These are phyloP conservation scores for Brachionus rubens DNA, from an alignment of 1,140 invertebrate genomes.

Conservation along the genomic window DNA sequence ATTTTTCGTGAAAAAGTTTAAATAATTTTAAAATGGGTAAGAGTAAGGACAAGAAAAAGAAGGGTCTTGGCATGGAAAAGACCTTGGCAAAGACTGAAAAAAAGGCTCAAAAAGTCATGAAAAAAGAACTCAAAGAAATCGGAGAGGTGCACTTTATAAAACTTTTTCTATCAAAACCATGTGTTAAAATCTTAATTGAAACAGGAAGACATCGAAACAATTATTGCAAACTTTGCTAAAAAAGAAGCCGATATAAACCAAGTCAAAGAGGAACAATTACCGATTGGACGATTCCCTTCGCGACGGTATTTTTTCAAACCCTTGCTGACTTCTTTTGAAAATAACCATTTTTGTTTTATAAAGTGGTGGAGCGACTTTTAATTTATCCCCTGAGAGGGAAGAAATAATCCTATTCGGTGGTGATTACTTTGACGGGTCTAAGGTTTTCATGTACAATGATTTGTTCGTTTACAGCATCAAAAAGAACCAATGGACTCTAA, in stretches of 20 bases:
- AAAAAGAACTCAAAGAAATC: slow-evolving; percentile 45
- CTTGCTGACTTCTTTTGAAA: background rate
- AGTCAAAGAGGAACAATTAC: slow-evolving; percentile 17
- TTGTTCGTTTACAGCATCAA: slow-evolving; percentile 76
- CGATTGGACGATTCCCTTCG: slow-evolving; percentile 16
- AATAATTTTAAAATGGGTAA: slow-evolving; percentile 28
- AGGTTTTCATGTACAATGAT: slow-evolving; percentile 79
- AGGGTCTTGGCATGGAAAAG: slow-evolving; percentile 42
- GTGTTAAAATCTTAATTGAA: background rate
- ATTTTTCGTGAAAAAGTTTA: background rate
- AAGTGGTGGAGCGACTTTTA: slow-evolving; percentile 75
- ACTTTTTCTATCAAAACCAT: background rate
- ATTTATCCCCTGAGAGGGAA: slow-evolving; percentile 78
- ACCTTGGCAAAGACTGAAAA: slow-evolving; percentile 44
- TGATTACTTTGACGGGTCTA: slow-evolving; percentile 83
- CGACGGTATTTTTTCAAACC: slow-evolving; percentile 13
- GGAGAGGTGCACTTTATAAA: background rate
- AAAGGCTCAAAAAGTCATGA: slow-evolving; percentile 35
- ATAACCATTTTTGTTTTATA: background rate
- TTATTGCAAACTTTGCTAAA: slow-evolving; percentile 32
- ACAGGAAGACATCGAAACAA: slow-evolving; percentile 41
- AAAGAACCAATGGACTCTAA: slow-evolving; percentile 74
- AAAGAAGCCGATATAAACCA: slow-evolving; percentile 43
- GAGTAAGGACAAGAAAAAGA: slow-evolving; percentile 45
- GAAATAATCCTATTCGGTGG: slow-evolving; percentile 86